phyloP scores from a whole-genome alignment of 2,797 vertebrate species.

The Cheirogaleus major region DNA sequence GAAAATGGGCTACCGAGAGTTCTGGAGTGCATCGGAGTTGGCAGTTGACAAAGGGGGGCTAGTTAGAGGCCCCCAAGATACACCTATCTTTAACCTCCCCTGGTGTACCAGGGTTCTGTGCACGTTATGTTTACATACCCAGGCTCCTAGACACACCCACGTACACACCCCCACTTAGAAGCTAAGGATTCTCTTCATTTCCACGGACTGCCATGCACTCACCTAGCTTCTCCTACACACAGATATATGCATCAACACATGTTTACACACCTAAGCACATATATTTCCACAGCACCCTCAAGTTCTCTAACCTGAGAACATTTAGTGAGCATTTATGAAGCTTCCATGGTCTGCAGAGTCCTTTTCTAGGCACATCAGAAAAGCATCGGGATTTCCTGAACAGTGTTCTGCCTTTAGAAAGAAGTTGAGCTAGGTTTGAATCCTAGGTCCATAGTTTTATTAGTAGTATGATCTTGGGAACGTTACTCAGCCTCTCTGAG shows the following conservation, averaged over 20 bases:
- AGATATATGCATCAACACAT: background rate
- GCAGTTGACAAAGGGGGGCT: background rate
- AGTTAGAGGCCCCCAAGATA: background rate
- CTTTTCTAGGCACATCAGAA: background rate
- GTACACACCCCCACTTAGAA: background rate
- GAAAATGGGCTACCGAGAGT: background rate
- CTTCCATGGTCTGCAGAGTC: background rate
- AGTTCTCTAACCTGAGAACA: background rate
- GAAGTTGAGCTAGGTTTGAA: constrained; percentile 26
- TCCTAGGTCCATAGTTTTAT: background rate
- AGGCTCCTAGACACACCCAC: background rate
- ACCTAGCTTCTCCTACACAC: background rate
- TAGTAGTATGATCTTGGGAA: background rate
- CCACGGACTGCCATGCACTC: background rate
- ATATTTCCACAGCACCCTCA: background rate
- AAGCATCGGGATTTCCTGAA: background rate
- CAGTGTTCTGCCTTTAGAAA: background rate
- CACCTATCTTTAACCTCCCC: background rate
- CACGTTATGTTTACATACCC: background rate
- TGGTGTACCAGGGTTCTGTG: background rate
- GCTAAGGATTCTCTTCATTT: background rate
- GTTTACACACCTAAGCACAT: background rate
- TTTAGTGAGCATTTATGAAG: background rate
- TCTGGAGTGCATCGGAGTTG: background rate
- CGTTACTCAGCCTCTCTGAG: constrained; percentile 8